Percentiles rank a stretch among this genome's conserved stretches.
These are phyloP conservation scores for Sebastes ruberrimus DNA, from an alignment of 2,797 vertebrate genomes.

Conservation along the genomic window DNA sequence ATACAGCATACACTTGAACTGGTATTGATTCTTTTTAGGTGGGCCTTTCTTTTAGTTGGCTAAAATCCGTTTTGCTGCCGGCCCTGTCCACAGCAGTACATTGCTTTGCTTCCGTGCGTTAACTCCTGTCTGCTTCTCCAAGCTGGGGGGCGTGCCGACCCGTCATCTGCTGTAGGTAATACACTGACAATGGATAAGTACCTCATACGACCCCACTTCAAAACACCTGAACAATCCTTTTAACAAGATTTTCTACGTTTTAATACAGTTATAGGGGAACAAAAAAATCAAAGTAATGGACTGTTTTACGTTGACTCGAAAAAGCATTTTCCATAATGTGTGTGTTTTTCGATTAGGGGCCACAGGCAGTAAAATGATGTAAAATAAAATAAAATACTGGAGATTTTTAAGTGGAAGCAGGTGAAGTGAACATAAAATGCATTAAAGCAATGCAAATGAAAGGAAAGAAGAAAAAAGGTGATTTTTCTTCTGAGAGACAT, in stretches of 20 bases:
- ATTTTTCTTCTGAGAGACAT: background rate
- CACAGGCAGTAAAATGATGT: background rate
- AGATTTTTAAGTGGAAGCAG: background rate
- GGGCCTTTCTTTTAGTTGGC: accelerated
- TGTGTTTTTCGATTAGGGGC: background rate
- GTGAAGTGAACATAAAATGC: constrained; percentile 4
- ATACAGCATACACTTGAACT: no score
- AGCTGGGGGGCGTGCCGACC: background rate
- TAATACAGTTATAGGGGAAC: background rate
- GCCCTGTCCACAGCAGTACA: no score
- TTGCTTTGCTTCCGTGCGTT: no score
- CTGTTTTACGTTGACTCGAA: background rate
- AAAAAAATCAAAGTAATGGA: background rate
- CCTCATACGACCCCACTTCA: background rate
- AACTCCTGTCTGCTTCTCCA: no score
- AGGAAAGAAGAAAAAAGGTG: background rate
- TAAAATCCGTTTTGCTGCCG: no score
- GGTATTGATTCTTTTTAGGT: no score
- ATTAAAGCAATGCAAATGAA: constrained; percentile 18
- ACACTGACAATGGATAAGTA: background rate
- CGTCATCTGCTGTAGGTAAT: background rate
- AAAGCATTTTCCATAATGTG: background rate
- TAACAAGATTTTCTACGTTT: background rate
- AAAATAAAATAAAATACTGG: background rate
- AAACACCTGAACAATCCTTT: background rate